Conservation (phyloP, 2,797 vertebrate species). For the Acanthopagrus latus region DNA sequence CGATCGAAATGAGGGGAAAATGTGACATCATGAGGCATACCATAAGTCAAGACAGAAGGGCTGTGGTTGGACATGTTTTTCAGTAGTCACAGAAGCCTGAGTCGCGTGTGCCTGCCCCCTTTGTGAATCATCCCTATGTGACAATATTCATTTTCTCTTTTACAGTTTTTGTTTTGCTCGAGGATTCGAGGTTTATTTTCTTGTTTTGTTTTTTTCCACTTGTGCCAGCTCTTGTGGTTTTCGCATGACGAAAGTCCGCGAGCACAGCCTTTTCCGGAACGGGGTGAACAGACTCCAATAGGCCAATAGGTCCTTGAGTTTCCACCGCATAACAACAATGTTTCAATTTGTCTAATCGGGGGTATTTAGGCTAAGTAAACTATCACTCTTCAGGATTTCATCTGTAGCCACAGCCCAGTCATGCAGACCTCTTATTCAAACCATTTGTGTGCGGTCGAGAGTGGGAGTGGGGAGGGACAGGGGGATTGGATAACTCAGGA, state of each 20-base stretch:
- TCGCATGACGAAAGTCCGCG: constrained; percentile 77
- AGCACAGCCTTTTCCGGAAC: constrained; percentile 76
- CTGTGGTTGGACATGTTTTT: constrained; percentile 80
- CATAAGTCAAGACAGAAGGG: constrained; percentile 65
- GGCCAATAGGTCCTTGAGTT: constrained; percentile 85
- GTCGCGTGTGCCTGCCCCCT: constrained; percentile 74
- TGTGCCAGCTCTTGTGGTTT: constrained; percentile 77
- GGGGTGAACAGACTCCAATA: constrained; percentile 62
- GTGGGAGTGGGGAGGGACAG: constrained; percentile 64
- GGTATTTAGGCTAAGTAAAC: constrained; percentile 93
- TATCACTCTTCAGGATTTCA: constrained; percentile 85
- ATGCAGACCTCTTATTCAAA: constrained; percentile 92
- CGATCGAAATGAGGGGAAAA: constrained; percentile 77
- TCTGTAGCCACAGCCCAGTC: constrained; percentile 89
- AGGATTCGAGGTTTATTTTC: constrained; percentile 45
- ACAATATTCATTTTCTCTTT: constrained; percentile 68
- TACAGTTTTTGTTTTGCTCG: constrained; percentile 58
- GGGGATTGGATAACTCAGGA: constrained; percentile 88
- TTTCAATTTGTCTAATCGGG: constrained; percentile 90
- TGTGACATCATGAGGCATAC: constrained; percentile 78
- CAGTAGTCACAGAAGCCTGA: constrained; percentile 77
- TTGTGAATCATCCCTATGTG: constrained; percentile 69
- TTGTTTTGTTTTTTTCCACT: constrained; percentile 61
- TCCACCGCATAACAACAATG: constrained; percentile 91
- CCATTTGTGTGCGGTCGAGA: constrained; percentile 89